Evolutionary conservation across 2,113 vertebrate species (phyloP), one percentile per base, ranked within the genome.

Genomic region (Leptobrachium ailaonicum): DNA sequence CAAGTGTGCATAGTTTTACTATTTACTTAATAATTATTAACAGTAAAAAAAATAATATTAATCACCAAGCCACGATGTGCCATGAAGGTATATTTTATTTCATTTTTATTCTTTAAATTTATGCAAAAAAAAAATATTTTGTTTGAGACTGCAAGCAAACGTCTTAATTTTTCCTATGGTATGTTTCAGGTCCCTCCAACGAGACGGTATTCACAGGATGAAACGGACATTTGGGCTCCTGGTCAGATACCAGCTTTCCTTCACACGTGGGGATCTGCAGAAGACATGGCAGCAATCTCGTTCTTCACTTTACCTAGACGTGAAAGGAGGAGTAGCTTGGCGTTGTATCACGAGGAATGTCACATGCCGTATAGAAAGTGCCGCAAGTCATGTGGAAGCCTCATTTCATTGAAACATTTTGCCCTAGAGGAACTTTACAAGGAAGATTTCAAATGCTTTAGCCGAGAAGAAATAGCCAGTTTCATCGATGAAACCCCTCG

Each of bases 181-280:
- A 13, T 74, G 45, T 44, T 44, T 67, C 58, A 98, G 96, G 96
- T 98, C 88, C 96, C 96, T 70, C 92, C 95, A 88, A 94, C 94
- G 87, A 92, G 96, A 89, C 95, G 96, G 88, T 94, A 92, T 90
- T 98, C 96, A 84, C 95, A 96, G 85, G 96, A 98, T 83, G 96
- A 97, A 86, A 94, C 93, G 60, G 95, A 96, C 83, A 91, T 96
- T 88, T 97, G 95, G 95, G 94, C 92, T 47, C 90, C 88, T 47
- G 88, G 94, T 73, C 93, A 86, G 90, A 92, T 95, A 85, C 92
- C 95, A 53, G 89, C 94, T 50, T 93, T 95, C 87, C 92, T 94
- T 45, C 95, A 94, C 9, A 92, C 89, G 82, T 96, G 96, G 96
- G 94, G 94, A 81, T 95, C 93, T 8, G 93, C 90, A 11, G 95